Conservation (phyloP, 2,888 invertebrate genomes). For the Spodoptera exigua region DNA sequence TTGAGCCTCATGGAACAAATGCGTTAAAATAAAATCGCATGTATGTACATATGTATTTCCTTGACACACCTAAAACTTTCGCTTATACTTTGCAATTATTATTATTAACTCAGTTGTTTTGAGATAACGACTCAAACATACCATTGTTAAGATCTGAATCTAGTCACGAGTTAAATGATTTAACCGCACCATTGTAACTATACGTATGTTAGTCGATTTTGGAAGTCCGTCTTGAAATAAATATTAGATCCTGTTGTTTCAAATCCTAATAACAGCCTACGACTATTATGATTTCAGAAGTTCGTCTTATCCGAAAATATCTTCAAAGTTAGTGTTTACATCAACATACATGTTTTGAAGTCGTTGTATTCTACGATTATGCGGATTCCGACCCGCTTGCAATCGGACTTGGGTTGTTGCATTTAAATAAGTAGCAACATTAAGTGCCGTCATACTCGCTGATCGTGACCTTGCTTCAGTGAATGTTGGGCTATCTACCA, state of each 20-base stretch:
- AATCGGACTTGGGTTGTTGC: slow-evolving; percentile 47
- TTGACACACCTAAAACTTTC: background rate
- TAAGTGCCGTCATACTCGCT: slow-evolving; percentile 63
- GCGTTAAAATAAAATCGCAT: background rate
- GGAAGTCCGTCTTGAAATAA: no score
- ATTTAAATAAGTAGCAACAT: slow-evolving; percentile 67
- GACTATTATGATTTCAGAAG: no score
- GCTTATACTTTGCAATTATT: slow-evolving; percentile 9
- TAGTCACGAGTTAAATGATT: background rate
- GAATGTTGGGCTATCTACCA: slow-evolving; percentile 53
- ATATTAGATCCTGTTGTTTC: no score
- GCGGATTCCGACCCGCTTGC: slow-evolving; percentile 35
- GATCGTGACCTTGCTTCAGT: slow-evolving; percentile 77
- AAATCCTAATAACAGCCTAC: no score
- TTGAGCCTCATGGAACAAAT: slow-evolving; percentile 1
- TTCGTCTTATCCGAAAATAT: slow-evolving; percentile 9
- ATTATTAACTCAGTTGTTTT: slow-evolving; percentile 24
- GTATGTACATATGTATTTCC: no score
- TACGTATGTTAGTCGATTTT: no score
- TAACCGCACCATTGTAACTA: no score
- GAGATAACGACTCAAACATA: slow-evolving; percentile 18
- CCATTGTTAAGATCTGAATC: slow-evolving; percentile 11
- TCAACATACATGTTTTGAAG: slow-evolving; percentile 26
- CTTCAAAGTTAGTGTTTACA: slow-evolving; percentile 5
- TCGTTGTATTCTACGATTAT: slow-evolving; percentile 29